Conservation (phyloP, 1,140 invertebrate genomes). For the Bombus breviceps region DNA sequence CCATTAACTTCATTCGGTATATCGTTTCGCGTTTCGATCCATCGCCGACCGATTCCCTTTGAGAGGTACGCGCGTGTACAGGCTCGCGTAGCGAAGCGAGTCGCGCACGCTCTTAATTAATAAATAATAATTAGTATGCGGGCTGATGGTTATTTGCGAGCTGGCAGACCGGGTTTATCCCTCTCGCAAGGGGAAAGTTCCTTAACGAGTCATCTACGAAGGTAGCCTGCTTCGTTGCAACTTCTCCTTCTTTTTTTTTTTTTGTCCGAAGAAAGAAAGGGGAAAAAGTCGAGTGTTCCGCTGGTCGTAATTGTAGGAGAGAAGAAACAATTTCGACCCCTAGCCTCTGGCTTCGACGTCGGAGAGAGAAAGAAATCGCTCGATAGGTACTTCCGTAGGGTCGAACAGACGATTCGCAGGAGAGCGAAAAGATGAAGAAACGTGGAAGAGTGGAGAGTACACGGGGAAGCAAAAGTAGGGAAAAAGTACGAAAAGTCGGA, state of each 20-base stretch:
- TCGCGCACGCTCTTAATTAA: background rate
- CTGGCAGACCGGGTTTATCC: constrained; percentile 23
- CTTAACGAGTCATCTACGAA: constrained; percentile 52
- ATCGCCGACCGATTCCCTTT: no score
- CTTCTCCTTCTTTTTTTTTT: constrained; percentile 21
- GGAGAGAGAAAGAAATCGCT: constrained; percentile 51
- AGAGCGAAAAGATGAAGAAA: constrained; percentile 4
- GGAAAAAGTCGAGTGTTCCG: constrained; percentile 35
- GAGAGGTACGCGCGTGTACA: no score
- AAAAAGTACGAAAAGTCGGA: no score
- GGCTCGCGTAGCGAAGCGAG: no score
- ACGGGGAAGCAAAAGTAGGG: no score
- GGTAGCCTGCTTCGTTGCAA: background rate
- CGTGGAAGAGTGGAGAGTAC: background rate
- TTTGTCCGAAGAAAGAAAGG: background rate
- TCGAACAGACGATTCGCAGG: constrained; percentile 40
- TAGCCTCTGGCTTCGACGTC: constrained; percentile 12
- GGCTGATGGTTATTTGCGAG: constrained; percentile 30
- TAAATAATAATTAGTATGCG: constrained; percentile 41
- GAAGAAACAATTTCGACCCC: constrained; percentile 66
- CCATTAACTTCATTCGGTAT: background rate
- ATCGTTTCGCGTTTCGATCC: background rate
- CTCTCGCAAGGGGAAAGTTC: constrained; percentile 5
- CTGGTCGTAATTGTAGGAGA: constrained; percentile 60
- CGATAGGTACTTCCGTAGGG: constrained; percentile 61